phyloP scores from a whole-genome alignment of 2,888 invertebrate species.

The Galerucella pusilla region DNA sequence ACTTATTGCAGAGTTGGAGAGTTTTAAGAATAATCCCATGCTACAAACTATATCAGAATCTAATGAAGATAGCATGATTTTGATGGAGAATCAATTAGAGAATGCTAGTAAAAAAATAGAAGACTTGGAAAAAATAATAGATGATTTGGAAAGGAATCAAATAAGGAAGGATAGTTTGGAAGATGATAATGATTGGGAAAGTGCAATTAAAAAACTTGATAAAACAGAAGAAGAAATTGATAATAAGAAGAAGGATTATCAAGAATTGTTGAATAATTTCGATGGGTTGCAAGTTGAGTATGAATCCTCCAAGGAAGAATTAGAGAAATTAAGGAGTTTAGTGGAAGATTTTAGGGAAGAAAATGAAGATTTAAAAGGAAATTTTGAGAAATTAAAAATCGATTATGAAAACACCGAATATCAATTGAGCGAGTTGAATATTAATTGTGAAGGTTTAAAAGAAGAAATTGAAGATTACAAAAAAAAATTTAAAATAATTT shows the following conservation, averaged over 20 bases:
- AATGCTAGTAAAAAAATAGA: conserved; percentile 59
- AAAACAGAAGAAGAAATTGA: conserved; percentile 34
- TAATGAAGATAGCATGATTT: conserved; percentile 75
- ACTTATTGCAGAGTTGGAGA: conserved; percentile 74
- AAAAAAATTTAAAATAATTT: conserved; percentile 54
- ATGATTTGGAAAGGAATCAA: conserved; percentile 36
- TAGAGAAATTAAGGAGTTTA: conserved; percentile 69
- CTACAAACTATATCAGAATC: conserved; percentile 78
- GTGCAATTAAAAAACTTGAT: conserved; percentile 23
- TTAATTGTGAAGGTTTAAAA: conserved; percentile 57
- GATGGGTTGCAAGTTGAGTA: conserved; percentile 50
- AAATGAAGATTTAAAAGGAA: conserved; percentile 61
- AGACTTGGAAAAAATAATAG: conserved; percentile 62
- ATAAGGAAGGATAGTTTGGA: conserved; percentile 19
- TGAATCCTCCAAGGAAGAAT: conserved; percentile 45
- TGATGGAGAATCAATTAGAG: conserved; percentile 75
- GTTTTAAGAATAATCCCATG: conserved; percentile 73
- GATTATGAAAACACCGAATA: conserved; percentile 62
- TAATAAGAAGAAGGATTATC: conserved; percentile 49
- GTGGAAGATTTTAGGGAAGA: conserved; percentile 61
- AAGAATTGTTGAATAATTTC: conserved; percentile 55
- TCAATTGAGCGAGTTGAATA: conserved; percentile 64
- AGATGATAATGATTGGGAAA: conserved; percentile 26
- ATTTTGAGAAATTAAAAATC: conserved; percentile 64
- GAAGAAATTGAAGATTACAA: conserved; percentile 62